Evolutionary conservation across 2,888 invertebrate species (phyloP).

Genomic region (Lasioglossum leucozonium): DNA sequence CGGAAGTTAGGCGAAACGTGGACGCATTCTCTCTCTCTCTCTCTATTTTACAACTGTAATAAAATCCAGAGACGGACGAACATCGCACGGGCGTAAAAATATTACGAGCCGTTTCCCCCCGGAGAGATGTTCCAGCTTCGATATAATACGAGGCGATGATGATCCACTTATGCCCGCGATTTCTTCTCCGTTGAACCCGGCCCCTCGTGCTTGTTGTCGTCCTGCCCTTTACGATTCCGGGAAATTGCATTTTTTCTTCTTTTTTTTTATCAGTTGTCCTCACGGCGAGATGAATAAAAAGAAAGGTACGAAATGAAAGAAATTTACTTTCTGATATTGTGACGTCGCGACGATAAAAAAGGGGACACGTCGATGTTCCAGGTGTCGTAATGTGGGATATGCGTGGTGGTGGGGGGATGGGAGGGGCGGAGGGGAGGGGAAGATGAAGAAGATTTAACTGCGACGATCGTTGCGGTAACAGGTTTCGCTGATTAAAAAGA

Average conservation of each 20-base stretch:
- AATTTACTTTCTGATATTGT: constrained; percentile 13
- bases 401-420: background rate
- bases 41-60: background rate
- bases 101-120: background rate
- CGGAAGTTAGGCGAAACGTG: background rate
- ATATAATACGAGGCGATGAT: constrained; percentile 1
- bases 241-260: background rate
- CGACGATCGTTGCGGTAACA: too few species aligned
- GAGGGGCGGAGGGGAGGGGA: background rate
- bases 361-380: background rate
- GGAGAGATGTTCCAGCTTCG: constrained; percentile 2
- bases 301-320: background rate
- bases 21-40: too few species aligned
- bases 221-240: background rate
- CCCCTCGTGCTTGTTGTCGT: background rate
- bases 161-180: constrained; percentile 11
- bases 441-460: background rate
- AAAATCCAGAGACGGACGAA: constrained; percentile 3
- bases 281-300: background rate
- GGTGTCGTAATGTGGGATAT: background rate
- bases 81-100: background rate
- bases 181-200: background rate
- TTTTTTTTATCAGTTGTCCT: background rate
- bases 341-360: background rate
- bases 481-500: constrained; percentile 5